Evolutionary conservation across 2,888 invertebrate species (phyloP).

Genomic region (Polyommatus icarus): DNA sequence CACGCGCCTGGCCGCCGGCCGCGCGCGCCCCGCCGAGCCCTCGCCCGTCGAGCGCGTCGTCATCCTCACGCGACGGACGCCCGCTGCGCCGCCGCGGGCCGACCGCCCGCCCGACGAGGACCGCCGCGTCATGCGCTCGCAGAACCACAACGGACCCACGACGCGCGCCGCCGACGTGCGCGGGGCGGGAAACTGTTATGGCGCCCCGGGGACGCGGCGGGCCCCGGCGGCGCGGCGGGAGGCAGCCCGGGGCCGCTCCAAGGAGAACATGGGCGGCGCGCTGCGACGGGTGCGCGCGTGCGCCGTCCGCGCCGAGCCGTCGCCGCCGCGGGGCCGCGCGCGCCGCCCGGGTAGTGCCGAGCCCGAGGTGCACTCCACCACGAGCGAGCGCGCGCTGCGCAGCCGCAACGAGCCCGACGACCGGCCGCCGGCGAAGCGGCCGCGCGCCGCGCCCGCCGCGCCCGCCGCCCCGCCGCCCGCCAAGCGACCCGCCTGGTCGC

Average conservation of each 20-base stretch:
- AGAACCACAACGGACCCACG: conserved; percentile 35
- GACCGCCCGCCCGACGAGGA: conserved; percentile 42
- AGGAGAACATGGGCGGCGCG: conserved; percentile 70
- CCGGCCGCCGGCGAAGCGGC: conserved; percentile 42
- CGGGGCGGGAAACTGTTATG: conserved; percentile 67
- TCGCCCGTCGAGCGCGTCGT: conserved; percentile 59
- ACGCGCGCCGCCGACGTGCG: conserved; percentile 40
- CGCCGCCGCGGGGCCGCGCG: conserved; percentile 47
- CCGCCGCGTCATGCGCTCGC: conserved; percentile 43
- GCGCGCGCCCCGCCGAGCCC: conserved; percentile 41
- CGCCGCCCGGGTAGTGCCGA: conserved; percentile 51
- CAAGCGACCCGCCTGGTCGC: conserved; percentile 66
- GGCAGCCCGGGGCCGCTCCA: conserved; percentile 59
- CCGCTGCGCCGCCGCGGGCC: conserved; percentile 43
- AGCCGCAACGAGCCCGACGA: conserved; percentile 48
- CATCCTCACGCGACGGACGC: conserved; percentile 58
- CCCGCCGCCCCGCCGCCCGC: conserved; percentile 66
- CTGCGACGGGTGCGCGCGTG: conserved; percentile 58
- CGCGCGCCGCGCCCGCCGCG: conserved; percentile 62
- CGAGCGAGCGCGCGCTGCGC: conserved; percentile 47
- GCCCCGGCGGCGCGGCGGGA: conserved; percentile 63
- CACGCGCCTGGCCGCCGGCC: conserved; percentile 44
- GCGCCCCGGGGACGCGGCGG: conserved; percentile 70
- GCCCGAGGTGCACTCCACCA: conserved; percentile 59
- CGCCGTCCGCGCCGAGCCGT: conserved; percentile 52